These are phyloP conservation scores for Stomatorhinus ivindoensis DNA, from an alignment of 2,113 vertebrate genomes.

Conservation along the genomic window DNA sequence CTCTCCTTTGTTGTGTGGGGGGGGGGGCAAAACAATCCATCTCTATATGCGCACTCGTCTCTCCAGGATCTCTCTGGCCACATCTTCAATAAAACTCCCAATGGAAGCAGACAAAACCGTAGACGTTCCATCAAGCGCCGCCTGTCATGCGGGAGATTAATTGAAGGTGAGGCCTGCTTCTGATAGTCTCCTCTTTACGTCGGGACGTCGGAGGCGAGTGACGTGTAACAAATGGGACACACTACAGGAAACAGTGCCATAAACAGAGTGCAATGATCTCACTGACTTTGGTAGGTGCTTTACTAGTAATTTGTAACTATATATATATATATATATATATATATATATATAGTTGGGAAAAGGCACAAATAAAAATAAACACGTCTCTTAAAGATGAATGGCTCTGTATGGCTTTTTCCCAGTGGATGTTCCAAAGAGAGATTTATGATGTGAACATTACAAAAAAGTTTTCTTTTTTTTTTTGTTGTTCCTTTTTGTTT, in stretches of 20 bases:
- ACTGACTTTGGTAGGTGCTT: conserved; percentile 5
- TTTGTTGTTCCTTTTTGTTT: conserved; percentile 31
- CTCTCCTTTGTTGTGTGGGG: neutral
- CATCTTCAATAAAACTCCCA: neutral
- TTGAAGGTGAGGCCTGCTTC: neutral
- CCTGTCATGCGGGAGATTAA: neutral
- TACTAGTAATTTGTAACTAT: conserved; percentile 20
- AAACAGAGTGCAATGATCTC: neutral
- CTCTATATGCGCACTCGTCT: neutral
- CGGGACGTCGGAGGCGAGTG: neutral
- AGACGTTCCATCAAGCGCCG: neutral
- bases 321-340: conserved; percentile 10
- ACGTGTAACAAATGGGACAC: neutral
- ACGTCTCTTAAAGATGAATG: conserved; percentile 52
- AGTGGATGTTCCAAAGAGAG: conserved; percentile 38
- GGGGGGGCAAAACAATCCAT: neutral
- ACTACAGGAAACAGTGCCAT: neutral
- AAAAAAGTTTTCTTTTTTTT: conserved; percentile 29
- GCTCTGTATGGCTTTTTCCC: conserved; percentile 40
- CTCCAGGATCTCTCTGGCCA: neutral
- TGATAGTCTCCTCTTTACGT: neutral
- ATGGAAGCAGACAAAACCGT: neutral
- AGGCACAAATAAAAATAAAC: conserved; percentile 45
- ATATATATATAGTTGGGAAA: neutral
- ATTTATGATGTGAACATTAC: conserved; percentile 44